phyloP scores from a whole-genome alignment of 92 coral and sea anemone genomes.

The Siderastrea siderea region DNA sequence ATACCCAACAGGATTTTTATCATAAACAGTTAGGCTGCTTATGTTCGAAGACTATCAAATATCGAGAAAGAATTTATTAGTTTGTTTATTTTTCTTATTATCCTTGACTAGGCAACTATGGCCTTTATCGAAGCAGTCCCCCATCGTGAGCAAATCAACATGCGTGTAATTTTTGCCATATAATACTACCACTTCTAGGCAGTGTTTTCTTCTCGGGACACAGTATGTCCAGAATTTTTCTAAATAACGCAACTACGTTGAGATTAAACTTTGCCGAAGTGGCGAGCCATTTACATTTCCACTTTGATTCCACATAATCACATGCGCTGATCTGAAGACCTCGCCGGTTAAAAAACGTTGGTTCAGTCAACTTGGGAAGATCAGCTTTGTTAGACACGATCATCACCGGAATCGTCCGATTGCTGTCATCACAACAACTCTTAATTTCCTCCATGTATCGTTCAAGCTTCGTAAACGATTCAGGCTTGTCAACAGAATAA shows the following conservation, averaged over 20 bases:
- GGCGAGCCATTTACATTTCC: constrained; percentile 75
- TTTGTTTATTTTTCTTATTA: no score
- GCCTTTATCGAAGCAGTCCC: no score
- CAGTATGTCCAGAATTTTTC: constrained; percentile 51
- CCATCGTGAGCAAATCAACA: neutral
- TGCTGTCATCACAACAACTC: constrained; percentile 23
- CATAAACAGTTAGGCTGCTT: neutral
- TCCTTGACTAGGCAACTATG: no score
- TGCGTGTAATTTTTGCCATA: constrained; percentile 1
- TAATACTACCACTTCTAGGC: constrained; percentile 15
- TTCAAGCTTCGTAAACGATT: constrained; percentile 76
- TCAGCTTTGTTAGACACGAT: constrained; percentile 86
- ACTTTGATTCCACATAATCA: constrained; percentile 64
- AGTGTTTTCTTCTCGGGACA: constrained; percentile 15
- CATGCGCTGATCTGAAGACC: constrained; percentile 57
- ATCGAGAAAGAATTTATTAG: no score
- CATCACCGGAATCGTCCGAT: constrained; percentile 70
- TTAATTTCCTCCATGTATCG: constrained; percentile 88
- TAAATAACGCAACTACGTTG: constrained; percentile 61
- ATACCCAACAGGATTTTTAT: neutral
- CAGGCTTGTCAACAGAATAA: constrained; percentile 78
- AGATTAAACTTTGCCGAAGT: constrained; percentile 74
- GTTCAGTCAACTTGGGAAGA: constrained; percentile 49
- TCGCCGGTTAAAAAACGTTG: constrained; percentile 22
- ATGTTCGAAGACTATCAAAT: no score